Percentiles rank a stretch among this genome's conserved stretches.
Evolutionary conservation across 2,888 invertebrate species (phyloP).

Genomic region (Hirtodrosophila duncani): DNA sequence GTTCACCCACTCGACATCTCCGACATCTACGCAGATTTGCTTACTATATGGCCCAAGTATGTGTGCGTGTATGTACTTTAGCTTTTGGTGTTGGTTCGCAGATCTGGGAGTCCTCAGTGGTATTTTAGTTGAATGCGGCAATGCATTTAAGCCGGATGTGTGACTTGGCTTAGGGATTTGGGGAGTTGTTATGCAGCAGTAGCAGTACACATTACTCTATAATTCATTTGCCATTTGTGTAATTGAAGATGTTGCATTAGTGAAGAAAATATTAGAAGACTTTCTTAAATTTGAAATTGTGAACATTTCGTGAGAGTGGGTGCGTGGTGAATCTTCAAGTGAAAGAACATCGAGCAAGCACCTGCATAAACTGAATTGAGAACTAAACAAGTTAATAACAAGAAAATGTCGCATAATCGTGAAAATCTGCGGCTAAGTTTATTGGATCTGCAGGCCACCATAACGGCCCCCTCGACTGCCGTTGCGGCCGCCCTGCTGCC

Average conservation of each 20-base stretch:
- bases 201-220: too few species aligned
- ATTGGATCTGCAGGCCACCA: conserved; percentile 73
- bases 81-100: conserved; percentile 12
- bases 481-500: conserved; percentile 53
- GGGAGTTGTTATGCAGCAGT: too few species aligned
- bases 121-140: conserved; percentile 20
- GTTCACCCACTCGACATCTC: conserved; percentile 66
- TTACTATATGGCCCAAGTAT: too few species aligned
- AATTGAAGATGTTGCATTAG: too few species aligned
- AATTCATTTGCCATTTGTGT: too few species aligned
- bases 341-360: conserved; percentile 9
- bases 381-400: conserved; percentile 4
- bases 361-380: neutral
- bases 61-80: neutral
- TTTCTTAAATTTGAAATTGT: too few species aligned
- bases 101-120: too few species aligned
- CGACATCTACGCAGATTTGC: too few species aligned
- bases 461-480: conserved; percentile 64
- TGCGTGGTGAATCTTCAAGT: too few species aligned
- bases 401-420: conserved; percentile 75
- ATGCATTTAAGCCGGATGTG: conserved; percentile 28
- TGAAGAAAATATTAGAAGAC: too few species aligned
- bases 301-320: too few species aligned
- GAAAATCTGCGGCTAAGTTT: conserved; percentile 77
- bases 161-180: conserved; percentile 7